These are phyloP conservation scores for Eptesicus fuscus DNA, from an alignment of 2,113 vertebrate genomes.

Conservation along the genomic window DNA sequence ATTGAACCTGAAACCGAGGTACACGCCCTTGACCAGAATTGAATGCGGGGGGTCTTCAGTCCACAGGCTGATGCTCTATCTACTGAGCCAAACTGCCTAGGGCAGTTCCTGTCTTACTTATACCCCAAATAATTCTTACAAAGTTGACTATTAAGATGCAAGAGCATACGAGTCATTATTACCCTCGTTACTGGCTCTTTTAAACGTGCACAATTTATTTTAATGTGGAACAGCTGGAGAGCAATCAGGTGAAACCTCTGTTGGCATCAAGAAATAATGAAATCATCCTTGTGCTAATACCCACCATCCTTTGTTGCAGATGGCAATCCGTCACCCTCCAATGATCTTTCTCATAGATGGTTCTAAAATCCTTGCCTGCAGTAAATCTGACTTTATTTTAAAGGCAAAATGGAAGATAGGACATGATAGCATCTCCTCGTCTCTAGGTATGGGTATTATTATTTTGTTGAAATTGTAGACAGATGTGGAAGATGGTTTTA, in stretches of 20 bases:
- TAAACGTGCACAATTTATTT: conserved; percentile 53
- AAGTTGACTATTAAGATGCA: background rate
- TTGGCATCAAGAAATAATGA: conserved; percentile 2
- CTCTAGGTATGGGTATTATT: background rate
- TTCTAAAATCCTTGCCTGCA: background rate
- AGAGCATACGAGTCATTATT: conserved; percentile 25
- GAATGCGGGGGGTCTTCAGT: no score
- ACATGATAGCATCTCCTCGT: background rate
- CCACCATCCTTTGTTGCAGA: background rate
- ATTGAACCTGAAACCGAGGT: no score
- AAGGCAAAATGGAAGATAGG: background rate
- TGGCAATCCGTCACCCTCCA: background rate
- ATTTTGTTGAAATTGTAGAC: conserved; percentile 19
- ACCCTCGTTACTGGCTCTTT: conserved; percentile 33
- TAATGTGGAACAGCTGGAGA: conserved; percentile 64
- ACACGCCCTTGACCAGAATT: no score
- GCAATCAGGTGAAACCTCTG: conserved; percentile 19
- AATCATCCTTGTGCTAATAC: background rate
- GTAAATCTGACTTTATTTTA: background rate
- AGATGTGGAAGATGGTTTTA: background rate
- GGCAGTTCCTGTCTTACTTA: background rate
- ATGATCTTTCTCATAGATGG: background rate
- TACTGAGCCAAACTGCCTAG: no score
- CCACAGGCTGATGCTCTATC: no score
- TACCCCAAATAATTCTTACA: background rate